These are phyloP conservation scores for Phataginus tricuspis DNA, from an alignment of 2,797 vertebrate species.

Conservation along the genomic window DNA sequence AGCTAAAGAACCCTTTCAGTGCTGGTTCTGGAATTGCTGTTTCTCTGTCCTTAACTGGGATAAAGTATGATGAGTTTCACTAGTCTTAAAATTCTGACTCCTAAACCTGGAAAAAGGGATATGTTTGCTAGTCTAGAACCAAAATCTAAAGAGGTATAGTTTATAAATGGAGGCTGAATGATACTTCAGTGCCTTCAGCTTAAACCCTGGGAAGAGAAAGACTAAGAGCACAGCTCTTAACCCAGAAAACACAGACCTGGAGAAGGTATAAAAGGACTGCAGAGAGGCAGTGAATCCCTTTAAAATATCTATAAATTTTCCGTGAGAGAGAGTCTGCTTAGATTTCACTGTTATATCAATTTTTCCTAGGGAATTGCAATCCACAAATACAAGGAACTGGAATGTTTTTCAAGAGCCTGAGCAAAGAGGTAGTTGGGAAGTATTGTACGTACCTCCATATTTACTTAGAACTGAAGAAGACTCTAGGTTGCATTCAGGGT, in stretches of 20 bases:
- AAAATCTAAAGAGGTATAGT: background rate
- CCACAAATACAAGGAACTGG: background rate
- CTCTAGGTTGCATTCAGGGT: background rate
- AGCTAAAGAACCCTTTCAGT: no score
- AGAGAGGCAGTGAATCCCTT: background rate
- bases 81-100: background rate
- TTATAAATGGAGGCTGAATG: background rate
- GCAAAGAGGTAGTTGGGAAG: background rate
- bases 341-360: background rate
- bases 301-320: background rate
- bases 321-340: background rate
- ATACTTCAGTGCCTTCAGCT: background rate
- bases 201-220: background rate
- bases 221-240: background rate
- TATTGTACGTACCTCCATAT: background rate
- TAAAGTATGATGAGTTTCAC: background rate
- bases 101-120: background rate
- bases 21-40: background rate
- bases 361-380: background rate
- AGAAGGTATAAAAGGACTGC: background rate
- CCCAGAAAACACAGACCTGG: background rate
- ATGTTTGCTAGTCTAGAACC: background rate
- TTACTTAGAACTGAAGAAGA: background rate
- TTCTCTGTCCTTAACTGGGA: background rate
- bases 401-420: background rate